These are phyloP conservation scores for Calephelis virginiensis DNA, from an alignment of 1,140 invertebrate genomes.

Conservation along the genomic window DNA sequence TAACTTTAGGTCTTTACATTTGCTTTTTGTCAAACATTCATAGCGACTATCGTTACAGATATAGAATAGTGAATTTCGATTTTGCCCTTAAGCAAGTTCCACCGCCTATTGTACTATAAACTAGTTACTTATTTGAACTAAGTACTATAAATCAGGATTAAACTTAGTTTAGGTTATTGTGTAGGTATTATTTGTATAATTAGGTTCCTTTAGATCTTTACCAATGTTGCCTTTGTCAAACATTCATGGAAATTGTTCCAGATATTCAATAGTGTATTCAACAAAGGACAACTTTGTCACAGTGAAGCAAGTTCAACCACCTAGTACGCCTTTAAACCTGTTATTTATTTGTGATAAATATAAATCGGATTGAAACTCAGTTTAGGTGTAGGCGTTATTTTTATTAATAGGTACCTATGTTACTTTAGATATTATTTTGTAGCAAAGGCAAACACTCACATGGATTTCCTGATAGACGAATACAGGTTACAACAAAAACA, in stretches of 20 bases:
- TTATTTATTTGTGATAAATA: slow-evolving; percentile 44
- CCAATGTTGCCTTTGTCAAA: slow-evolving; percentile 21
- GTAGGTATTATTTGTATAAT: slow-evolving; percentile 5
- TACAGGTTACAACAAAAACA: too few species aligned
- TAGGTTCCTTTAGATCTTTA: background rate
- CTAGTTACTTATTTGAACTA: slow-evolving; percentile 46
- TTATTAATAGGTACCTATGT: too few species aligned
- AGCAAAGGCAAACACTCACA: too few species aligned
- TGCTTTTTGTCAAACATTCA: too few species aligned
- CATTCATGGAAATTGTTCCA: slow-evolving; percentile 22
- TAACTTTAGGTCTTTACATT: too few species aligned
- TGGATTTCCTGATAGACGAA: too few species aligned
- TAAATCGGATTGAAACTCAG: too few species aligned
- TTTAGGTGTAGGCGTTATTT: too few species aligned
- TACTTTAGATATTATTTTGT: too few species aligned
- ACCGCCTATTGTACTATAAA: slow-evolving; percentile 40
- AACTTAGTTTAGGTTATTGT: too few species aligned
- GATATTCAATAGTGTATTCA: slow-evolving; percentile 25
- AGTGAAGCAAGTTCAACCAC: slow-evolving; percentile 42
- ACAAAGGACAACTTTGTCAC: slow-evolving; percentile 21
- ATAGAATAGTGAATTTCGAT: slow-evolving; percentile 23
- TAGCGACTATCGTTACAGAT: slow-evolving; percentile 10
- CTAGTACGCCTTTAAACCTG: slow-evolving; percentile 44
- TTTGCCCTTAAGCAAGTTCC: slow-evolving; percentile 41
- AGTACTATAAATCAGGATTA: too few species aligned